Conservation (phyloP, 2,888 invertebrate species). For the Lacanobia oleracea region DNA sequence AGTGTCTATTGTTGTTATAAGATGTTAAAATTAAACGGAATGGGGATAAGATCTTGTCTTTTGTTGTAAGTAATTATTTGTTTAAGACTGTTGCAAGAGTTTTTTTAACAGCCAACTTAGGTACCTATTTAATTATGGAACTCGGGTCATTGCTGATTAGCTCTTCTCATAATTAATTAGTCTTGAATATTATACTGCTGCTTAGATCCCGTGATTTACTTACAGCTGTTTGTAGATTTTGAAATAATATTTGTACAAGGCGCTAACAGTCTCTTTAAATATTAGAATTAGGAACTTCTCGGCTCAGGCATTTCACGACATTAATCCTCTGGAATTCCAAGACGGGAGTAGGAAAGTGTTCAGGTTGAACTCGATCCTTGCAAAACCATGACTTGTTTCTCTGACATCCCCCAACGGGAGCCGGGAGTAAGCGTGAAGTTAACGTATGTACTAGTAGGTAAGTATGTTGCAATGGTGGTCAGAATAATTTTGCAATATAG, state of each 20-base stretch:
- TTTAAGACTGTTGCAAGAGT: neutral
- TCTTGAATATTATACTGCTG: neutral
- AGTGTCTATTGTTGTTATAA: constrained; percentile 78
- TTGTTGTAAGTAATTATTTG: constrained; percentile 32
- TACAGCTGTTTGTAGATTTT: constrained; percentile 7
- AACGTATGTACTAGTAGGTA: neutral
- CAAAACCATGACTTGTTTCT: neutral
- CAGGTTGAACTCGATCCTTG: neutral
- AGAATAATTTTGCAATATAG: constrained; percentile 30
- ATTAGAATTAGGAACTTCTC: neutral
- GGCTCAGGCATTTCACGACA: neutral
- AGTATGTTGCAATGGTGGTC: constrained; percentile 10
- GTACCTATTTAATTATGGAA: too few species aligned
- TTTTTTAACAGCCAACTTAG: neutral
- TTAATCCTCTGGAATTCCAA: neutral
- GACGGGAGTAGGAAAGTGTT: neutral
- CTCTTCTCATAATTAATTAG: neutral
- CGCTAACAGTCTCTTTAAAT: neutral
- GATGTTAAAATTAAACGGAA: constrained; percentile 50
- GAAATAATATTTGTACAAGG: constrained; percentile 6
- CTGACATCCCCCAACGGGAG: neutral
- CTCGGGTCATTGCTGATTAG: neutral
- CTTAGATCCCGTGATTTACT: neutral
- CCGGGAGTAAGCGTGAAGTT: neutral
- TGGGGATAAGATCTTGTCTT: constrained; percentile 45